Conservation (phyloP, 2,888 invertebrate species). For the Hemistola chrysoprasaria region DNA sequence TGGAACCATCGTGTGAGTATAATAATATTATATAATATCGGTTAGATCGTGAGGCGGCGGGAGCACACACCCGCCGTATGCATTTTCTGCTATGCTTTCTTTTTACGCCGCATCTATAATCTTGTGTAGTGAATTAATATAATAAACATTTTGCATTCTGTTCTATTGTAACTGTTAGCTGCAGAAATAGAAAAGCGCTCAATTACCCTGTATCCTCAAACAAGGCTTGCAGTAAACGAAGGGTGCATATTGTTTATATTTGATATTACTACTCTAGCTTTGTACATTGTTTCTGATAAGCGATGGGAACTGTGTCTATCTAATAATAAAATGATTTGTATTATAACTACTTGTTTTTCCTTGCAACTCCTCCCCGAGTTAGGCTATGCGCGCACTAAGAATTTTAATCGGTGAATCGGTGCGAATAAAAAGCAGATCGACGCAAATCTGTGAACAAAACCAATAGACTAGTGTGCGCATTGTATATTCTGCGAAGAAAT, state of each 20-base stretch:
- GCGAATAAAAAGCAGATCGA: too few relatives aligned
- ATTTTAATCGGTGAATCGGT: conserved; percentile 13
- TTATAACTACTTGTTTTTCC: conserved; percentile 71
- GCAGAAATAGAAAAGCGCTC: conserved; percentile 80
- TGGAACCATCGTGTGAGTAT: conserved; percentile 80
- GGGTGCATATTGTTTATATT: conserved; percentile 83
- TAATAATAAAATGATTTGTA: conserved; percentile 87
- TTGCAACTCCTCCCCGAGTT: conserved; percentile 24
- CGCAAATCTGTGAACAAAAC: too few relatives aligned
- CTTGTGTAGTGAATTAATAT: conserved; percentile 68
- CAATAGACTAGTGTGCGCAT: too few relatives aligned
- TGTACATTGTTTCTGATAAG: conserved; percentile 87
- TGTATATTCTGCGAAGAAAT: too few relatives aligned
- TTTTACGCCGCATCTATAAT: conserved; percentile 74
- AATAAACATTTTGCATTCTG: conserved; percentile 77
- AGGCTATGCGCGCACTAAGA: background rate
- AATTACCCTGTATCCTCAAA: conserved; percentile 79
- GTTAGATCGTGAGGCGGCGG: conserved; percentile 48
- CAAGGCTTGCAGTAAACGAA: conserved; percentile 82
- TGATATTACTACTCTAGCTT: conserved; percentile 85
- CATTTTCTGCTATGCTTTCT: conserved; percentile 74
- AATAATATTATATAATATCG: conserved; percentile 52
- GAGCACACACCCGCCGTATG: conserved; percentile 37
- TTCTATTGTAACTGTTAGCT: conserved; percentile 72
- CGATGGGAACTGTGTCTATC: conserved; percentile 88